Evolutionary conservation across 2,113 vertebrate genomes (phyloP).

Genomic region (Ophthalmolycus amberensis): DNA sequence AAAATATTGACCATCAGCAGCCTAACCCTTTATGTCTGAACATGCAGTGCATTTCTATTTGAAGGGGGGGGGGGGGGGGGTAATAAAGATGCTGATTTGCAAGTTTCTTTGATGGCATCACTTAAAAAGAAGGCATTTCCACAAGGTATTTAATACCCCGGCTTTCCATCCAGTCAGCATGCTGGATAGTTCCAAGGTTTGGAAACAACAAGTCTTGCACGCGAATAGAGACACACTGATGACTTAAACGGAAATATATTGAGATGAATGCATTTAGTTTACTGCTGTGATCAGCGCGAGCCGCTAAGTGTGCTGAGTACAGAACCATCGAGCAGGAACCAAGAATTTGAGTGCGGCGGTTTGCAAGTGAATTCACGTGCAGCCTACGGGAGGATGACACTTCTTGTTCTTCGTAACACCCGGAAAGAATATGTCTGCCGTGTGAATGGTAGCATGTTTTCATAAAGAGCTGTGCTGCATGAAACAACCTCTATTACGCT

Average conservation of each 20-base stretch:
- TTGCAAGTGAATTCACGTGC: neutral
- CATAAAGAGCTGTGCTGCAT: neutral
- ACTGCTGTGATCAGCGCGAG: constrained; percentile 16
- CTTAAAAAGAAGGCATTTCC: constrained; percentile 13
- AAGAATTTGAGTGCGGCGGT: neutral
- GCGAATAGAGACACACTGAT: constrained; percentile 8
- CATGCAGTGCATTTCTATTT: neutral
- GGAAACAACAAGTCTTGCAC: constrained; percentile 21
- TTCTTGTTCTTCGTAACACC: constrained; percentile 48
- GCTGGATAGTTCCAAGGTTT: constrained; percentile 30
- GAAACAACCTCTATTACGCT: neutral
- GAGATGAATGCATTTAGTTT: constrained; percentile 19
- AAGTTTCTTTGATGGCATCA: constrained; percentile 14
- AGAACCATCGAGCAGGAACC: neutral
- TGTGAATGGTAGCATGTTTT: neutral
- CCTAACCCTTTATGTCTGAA: neutral
- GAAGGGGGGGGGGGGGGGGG: neutral
- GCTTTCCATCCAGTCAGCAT: constrained; percentile 38
- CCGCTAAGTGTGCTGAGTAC: neutral
- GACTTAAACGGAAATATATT: constrained; percentile 12
- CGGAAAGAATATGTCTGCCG: neutral
- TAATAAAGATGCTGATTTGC: neutral
- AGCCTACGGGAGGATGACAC: neutral
- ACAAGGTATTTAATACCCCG: constrained; percentile 18
- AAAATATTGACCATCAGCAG: neutral